Base-by-base conservation (phyloP, 2,113 vertebrate species). In the Macquaria australasica region DNA sequence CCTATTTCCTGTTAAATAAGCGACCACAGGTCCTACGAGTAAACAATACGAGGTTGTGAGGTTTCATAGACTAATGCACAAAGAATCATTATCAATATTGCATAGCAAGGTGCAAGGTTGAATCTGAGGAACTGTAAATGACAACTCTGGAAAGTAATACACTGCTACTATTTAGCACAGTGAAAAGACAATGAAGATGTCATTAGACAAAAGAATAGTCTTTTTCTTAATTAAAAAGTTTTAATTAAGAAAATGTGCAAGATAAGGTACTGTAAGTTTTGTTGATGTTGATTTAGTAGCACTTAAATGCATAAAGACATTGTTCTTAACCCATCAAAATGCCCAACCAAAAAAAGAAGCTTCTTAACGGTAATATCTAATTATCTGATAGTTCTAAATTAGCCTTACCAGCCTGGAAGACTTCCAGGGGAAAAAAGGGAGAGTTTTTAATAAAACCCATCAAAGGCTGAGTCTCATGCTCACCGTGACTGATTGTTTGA, bases 1-100 rank as follows among this genome's bases (percentile, higher is more conserved):
- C 74, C 78, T 73, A 45, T 70, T 82, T 85, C 70, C 64, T 79
- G 74, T 70, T 39, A 83, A 64, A 73, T 73, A 69, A 72, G 77
- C 60, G 21, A 81, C 60, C 56, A 37, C 62, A 73, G 20, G 53
- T 60, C 23, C 31, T 78, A 45, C 16, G 9, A 60, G 77, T 77
- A 79, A 86, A 86, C 71, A 83, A 23, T 39, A 70, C 0, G 8
- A 31, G 34, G 28, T 21, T 8, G n/a, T n/a, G 76, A 70, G 62
- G 82, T 77, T 37, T 20, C 56, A 62, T 10, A 43, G 15, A 4
- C 39, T 56, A 51, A n/a, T 9, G 62, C 28, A 39, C 43, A 18
- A 8, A 64, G 43, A 64, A 31, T 37, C 11, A 59, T 8, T n/a
- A 73, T 74, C 20, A 50, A 51, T 48, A 64, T 20, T 66, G 68